Evolutionary conservation across 2,113 vertebrate genomes (phyloP), one percentile per base, ranked within the genome.

Genomic region (Carassius carassius): DNA sequence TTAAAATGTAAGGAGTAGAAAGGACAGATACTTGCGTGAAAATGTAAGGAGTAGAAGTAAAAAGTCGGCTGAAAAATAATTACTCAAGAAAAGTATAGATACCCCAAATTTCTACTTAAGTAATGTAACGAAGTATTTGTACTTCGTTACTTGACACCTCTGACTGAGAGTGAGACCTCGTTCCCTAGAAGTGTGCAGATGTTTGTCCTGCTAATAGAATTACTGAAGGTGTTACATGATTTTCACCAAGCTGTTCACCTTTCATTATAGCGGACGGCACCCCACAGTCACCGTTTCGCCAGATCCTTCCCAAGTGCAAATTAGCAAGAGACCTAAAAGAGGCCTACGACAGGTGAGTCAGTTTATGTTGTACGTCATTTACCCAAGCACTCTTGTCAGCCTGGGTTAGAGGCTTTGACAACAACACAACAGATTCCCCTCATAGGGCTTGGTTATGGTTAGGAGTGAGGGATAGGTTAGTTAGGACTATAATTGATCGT

Each of bases 301-400:
- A 99, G 86, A 99, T 99, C 85, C 95, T 99, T 62, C 98, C 98
- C 78, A 99, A 99, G 85, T 98, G 98, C 93, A 99, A 99, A 87
- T 93, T 99, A 89, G 98, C 98, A 87, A 95, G 96, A 88, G 98
- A 99, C 92, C 94, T 99, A 51, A 99, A 98, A 91, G 97, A 98
- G 58, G 97, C 96, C 0, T 98, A 98, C 0, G 98, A 99, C 95
- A 98, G 97, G 98, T 99, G 86, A 89, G 90, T 0, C 17, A 21
- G 35, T 37, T 62, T 76, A n/a, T 6, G 3, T 44, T 1, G 1
- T 29, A 32, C 4, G 0, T 73, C 17, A 4, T 81, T 76, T 23
- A 73, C 3, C 14, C 51, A 37, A 19, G 13, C 2, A 72, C 10
- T 73, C 19, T 4, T 14, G 12, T 23, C 21, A 47, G 1, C 14